phyloP scores from a whole-genome alignment of 2,797 vertebrate genomes.

The Eupleurogrammus muticus region DNA sequence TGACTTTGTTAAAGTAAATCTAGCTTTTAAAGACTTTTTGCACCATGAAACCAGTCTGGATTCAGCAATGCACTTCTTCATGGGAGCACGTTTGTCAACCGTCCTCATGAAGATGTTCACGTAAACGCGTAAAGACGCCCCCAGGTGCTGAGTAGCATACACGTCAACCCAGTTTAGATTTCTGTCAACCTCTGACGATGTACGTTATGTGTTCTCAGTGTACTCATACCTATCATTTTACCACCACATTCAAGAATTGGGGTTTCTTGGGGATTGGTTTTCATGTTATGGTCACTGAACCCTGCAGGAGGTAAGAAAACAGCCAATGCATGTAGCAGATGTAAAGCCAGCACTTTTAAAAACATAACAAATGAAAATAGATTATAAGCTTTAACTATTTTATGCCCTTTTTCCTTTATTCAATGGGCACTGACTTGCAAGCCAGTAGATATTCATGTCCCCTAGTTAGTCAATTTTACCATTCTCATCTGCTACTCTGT shows the following conservation, averaged over 20 bases:
- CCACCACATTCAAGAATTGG: neutral
- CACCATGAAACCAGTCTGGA: neutral
- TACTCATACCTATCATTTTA: neutral
- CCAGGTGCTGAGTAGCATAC: neutral
- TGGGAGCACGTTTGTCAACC: neutral
- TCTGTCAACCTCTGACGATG: neutral
- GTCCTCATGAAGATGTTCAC: neutral
- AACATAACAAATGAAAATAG: neutral
- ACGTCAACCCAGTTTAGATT: neutral
- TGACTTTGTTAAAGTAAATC: too few species aligned
- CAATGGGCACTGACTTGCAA: slow-evolving; percentile 14
- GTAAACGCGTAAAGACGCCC: neutral
- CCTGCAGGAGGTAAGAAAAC: neutral
- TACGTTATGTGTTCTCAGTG: too few species aligned
- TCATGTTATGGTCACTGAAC: slow-evolving; percentile 1
- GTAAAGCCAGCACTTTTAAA: neutral
- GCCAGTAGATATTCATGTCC: slow-evolving; percentile 15
- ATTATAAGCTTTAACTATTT: slow-evolving; percentile 25
- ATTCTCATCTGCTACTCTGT: slow-evolving; percentile 18
- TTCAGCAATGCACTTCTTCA: neutral
- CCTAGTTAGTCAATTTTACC: neutral
- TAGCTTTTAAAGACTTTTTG: neutral
- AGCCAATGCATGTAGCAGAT: neutral
- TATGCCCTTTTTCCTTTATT: slow-evolving; percentile 5
- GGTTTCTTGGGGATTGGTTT: neutral